Base-by-base conservation (phyloP, 2,888 invertebrate species). In the Crepidodera aurea region DNA sequence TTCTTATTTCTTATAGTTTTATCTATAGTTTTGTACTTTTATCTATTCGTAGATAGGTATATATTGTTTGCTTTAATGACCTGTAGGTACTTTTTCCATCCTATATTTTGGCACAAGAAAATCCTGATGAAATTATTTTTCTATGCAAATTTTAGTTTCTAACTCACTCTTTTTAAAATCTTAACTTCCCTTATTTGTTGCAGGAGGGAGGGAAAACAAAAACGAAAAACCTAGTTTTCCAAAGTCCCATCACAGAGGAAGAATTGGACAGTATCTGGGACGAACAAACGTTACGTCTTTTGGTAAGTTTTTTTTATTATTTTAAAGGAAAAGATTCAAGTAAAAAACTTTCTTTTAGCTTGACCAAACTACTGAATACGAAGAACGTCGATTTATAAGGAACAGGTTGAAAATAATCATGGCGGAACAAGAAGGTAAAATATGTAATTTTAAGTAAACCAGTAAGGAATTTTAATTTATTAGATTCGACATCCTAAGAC, bases 401-500 rank as follows among this genome's bases (percentile, higher is more conserved):
- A 88, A 89, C 75, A 87, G 93, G 82, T 85, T 94, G 76, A 88
- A 91, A 75, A 87, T 90, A 81, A 87, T 94, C 78, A 90, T 93
- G 89, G 92, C 93, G 75, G 91, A 91, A 84, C 90, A 91, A 82
- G 91, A 91, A 90, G 93, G 94, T 94, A 84, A 78, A 48, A n/a
- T 3, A 4, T 27, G 7, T 27, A 7, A 27, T 27, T 27, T 27
- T 27, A n/a, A n/a, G n/a, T n/a, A n/a, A n/a, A n/a, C n/a, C n/a
- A n/a, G n/a, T n/a, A n/a, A n/a, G n/a, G n/a, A n/a, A n/a, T n/a
- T n/a, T n/a, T n/a, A n/a, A n/a, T n/a, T n/a, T n/a, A n/a, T n/a
- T n/a, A n/a, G n/a, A n/a, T n/a, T n/a, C n/a, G n/a, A n/a, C n/a
- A n/a, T n/a, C n/a, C n/a, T n/a, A n/a, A n/a, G n/a, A n/a, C n/a